A percentile compares a stretch with the other conserved stretches of the same genome.
Conservation (phyloP, 1,140 invertebrate species). For the Littorina saxatilis region DNA sequence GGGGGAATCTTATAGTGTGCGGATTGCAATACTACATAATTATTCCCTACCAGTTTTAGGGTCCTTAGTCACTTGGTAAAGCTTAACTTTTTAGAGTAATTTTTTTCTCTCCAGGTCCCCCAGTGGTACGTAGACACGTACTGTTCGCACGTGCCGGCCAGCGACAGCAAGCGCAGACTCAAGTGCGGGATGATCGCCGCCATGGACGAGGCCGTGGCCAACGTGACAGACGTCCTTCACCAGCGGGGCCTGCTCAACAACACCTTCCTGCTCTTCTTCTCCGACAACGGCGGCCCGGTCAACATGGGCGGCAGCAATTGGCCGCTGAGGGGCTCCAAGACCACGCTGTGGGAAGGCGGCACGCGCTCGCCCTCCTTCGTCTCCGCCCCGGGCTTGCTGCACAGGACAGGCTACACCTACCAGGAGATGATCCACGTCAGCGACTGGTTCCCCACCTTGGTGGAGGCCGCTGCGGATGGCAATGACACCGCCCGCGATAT, state of each 20-base stretch:
- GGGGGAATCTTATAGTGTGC: no score
- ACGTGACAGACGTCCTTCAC: constrained; percentile 83
- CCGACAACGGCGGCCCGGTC: constrained; percentile 76
- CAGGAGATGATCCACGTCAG: constrained; percentile 83
- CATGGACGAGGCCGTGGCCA: constrained; percentile 90
- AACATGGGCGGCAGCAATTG: constrained; percentile 85
- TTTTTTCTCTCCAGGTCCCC: constrained; percentile 61
- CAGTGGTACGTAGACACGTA: constrained; percentile 69
- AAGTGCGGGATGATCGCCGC: constrained; percentile 83
- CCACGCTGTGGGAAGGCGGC: constrained; percentile 77
- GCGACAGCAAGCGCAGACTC: not conserved
- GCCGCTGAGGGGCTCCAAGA: constrained; percentile 75
- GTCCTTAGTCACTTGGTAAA: no score
- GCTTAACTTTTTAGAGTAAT: no score
- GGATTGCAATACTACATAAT: no score
- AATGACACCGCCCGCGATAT: not conserved
- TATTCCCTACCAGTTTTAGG: no score
- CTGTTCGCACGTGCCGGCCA: not conserved
- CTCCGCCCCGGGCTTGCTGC: constrained; percentile 32
- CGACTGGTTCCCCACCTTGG: constrained; percentile 93
- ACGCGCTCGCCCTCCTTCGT: constrained; percentile 50
- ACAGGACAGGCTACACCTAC: constrained; percentile 41
- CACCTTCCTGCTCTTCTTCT: constrained; percentile 66
- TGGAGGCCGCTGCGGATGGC: constrained; percentile 75
- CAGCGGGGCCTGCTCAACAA: constrained; percentile 73